Percentiles rank a stretch among this genome's conserved stretches.
These are phyloP conservation scores for Dromaius novaehollandiae DNA, from an alignment of 2,113 vertebrate species.

Conservation along the genomic window DNA sequence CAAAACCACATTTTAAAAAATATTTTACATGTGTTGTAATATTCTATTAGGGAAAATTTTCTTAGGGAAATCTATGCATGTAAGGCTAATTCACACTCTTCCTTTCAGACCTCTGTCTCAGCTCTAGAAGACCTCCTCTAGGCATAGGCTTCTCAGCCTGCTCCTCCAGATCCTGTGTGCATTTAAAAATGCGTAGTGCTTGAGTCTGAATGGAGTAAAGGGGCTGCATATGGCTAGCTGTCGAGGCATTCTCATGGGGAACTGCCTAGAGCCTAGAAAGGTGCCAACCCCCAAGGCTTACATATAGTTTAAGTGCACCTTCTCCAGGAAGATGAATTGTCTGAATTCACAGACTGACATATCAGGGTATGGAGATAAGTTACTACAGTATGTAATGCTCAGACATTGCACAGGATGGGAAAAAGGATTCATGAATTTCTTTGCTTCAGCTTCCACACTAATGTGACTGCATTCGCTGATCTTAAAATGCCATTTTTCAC, in stretches of 20 bases:
- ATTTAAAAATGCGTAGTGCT: not conserved
- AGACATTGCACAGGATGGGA: not conserved
- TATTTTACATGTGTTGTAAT: not conserved
- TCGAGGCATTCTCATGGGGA: not conserved
- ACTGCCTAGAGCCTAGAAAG: not conserved
- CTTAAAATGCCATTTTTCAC: not conserved
- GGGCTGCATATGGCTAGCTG: not conserved
- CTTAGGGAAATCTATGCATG: not conserved
- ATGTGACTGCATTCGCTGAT: not conserved
- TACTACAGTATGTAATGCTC: not conserved
- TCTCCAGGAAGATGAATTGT: not conserved
- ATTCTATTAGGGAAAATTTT: not conserved
- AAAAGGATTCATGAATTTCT: not conserved
- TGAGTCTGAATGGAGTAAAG: not conserved
- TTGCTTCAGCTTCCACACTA: not conserved
- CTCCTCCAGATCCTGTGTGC: not conserved
- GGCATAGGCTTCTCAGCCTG: rapidly evolving
- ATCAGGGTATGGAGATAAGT: not conserved
- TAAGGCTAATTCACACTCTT: not conserved
- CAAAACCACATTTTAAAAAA: not conserved
- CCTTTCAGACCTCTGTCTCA: not conserved
- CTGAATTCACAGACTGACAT: not conserved
- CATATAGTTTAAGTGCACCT: not conserved
- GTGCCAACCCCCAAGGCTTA: rapidly evolving
- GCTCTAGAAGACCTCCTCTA: not conserved